Conservation (phyloP, 2,113 vertebrate genomes). For the Pseudorhombus dupliciocellatus region DNA sequence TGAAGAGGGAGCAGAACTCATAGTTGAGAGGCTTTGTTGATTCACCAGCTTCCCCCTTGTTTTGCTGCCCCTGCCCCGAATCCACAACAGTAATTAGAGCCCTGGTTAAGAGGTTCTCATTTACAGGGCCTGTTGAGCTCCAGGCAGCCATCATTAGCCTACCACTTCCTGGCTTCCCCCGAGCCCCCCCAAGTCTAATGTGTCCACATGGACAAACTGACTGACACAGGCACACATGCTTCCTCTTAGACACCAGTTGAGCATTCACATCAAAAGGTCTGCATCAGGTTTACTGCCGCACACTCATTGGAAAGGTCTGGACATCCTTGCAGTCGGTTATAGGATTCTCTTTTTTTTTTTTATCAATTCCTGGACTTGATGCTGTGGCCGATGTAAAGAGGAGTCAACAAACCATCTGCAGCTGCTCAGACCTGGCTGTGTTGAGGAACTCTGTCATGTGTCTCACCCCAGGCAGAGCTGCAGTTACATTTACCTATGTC, state of each 20-base stretch:
- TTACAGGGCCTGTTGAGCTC: constrained; percentile 45
- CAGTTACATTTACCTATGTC: constrained; percentile 18
- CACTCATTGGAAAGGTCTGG: constrained; percentile 62
- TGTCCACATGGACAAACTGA: constrained; percentile 54
- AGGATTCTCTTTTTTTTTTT: constrained; percentile 48
- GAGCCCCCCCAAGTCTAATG: constrained; percentile 39
- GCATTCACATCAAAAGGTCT: constrained; percentile 70
- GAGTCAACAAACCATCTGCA: constrained; percentile 56
- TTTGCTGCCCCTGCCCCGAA: constrained; percentile 3
- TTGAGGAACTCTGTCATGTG: not conserved
- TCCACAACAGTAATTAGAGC: constrained; percentile 67
- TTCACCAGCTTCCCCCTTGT: constrained; percentile 22
- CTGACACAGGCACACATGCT: constrained; percentile 61
- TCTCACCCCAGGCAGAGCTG: constrained; percentile 5
- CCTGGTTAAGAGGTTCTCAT: constrained; percentile 54
- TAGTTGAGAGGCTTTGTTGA: constrained; percentile 55
- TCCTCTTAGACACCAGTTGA: constrained; percentile 62
- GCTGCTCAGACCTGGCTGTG: constrained; percentile 28
- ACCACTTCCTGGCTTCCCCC: constrained; percentile 69
- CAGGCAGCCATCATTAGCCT: constrained; percentile 68
- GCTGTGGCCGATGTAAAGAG: constrained; percentile 33
- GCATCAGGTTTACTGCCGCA: constrained; percentile 58
- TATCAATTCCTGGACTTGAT: constrained; percentile 56
- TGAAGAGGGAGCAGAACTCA: constrained; percentile 6
- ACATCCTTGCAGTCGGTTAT: constrained; percentile 49